Percentiles rank a stretch among this genome's conserved stretches.
These are phyloP conservation scores for Rhizoglyphus robini DNA, from an alignment of 1,140 invertebrate genomes.

Conservation along the genomic window DNA sequence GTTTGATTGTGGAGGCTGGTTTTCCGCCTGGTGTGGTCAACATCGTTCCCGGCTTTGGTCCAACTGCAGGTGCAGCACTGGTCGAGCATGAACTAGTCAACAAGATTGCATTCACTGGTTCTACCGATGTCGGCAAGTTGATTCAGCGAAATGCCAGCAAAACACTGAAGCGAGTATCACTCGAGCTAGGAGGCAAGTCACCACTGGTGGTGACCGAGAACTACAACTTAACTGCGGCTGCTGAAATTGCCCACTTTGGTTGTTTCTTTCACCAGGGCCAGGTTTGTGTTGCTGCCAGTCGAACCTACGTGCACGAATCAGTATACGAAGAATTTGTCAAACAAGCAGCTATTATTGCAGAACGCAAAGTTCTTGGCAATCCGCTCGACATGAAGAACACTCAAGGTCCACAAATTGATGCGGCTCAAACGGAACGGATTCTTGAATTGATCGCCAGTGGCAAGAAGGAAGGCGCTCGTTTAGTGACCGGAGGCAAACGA, in stretches of 20 bases:
- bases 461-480: conserved; percentile 71
- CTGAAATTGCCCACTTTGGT: conserved; percentile 55
- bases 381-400: conserved; percentile 70
- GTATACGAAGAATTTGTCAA: conserved; percentile 92
- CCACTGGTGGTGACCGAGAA: conserved; percentile 46
- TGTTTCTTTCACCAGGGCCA: conserved; percentile 57
- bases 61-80: conserved; percentile 65
- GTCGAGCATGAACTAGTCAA: conserved; percentile 49
- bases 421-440: conserved; percentile 73
- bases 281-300: conserved; percentile 66
- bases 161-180: conserved; percentile 42
- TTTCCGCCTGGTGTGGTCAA: conserved; percentile 77
- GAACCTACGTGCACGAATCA: conserved; percentile 57
- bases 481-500: conserved; percentile 61
- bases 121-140: conserved; percentile 24
- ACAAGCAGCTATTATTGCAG: conserved; percentile 48
- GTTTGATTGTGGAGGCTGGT: conserved; percentile 67
- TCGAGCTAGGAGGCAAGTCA: conserved; percentile 47
- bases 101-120: conserved; percentile 34
- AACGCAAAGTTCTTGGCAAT: conserved; percentile 65
- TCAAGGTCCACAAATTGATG: conserved; percentile 85
- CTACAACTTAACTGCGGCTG: conserved; percentile 46
- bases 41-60: conserved; percentile 64
- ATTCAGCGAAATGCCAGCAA: conserved; percentile 24
- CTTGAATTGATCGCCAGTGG: conserved; percentile 66